These are phyloP conservation scores for Phoebastria nigripes DNA, from an alignment of 2,797 vertebrate genomes.

Conservation along the genomic window DNA sequence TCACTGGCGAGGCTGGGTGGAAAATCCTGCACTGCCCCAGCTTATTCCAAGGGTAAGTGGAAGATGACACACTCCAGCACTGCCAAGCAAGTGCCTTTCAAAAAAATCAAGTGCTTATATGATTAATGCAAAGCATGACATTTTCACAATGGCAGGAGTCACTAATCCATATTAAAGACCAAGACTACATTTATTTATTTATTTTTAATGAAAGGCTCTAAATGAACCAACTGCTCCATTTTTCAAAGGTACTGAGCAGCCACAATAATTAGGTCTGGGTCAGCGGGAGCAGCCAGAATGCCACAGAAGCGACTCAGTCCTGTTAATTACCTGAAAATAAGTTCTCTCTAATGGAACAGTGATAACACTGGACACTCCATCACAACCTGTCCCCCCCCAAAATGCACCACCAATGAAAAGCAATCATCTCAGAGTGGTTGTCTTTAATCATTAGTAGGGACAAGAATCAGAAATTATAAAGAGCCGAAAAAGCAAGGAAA, in stretches of 20 bases:
- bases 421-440: neutral
- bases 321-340: slow-evolving; percentile 34
- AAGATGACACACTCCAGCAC: neutral
- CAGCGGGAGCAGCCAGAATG: slow-evolving; percentile 6
- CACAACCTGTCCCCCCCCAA: neutral
- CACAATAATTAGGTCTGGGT: slow-evolving; percentile 25
- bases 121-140: neutral
- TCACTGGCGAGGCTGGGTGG: neutral
- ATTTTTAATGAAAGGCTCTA: neutral
- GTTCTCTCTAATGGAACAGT: neutral
- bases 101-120: neutral
- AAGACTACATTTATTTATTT: slow-evolving; percentile 23
- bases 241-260: neutral
- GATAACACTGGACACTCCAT: neutral
- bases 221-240: slow-evolving; percentile 2
- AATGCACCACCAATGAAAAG: neutral
- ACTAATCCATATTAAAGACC: slow-evolving; percentile 7
- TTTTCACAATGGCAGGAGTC: neutral
- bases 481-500: neutral
- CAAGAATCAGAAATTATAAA: neutral
- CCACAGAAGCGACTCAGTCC: neutral
- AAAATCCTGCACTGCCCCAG: neutral
- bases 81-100: neutral
- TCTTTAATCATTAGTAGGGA: neutral
- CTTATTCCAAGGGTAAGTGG: neutral